Conservation (phyloP, 2,888 invertebrate species). For the Caenorhabditis angaria region DNA sequence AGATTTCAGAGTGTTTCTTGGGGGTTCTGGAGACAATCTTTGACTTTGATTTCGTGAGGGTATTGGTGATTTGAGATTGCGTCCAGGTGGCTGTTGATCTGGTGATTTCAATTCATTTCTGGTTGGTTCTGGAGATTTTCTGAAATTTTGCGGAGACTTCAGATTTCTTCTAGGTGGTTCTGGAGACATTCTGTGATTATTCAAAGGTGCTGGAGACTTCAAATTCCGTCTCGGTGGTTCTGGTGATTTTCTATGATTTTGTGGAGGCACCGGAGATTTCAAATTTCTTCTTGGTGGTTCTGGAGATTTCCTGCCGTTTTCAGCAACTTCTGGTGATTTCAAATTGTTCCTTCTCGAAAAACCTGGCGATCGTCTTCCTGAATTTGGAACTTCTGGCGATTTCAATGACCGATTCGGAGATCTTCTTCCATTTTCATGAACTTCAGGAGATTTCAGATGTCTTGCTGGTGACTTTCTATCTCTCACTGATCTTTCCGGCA, state of each 20-base stretch:
- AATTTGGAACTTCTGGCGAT: too few relatives aligned
- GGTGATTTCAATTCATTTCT: too few relatives aligned
- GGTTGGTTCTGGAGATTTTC: neutral
- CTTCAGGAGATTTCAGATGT: too few relatives aligned
- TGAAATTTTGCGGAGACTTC: neutral
- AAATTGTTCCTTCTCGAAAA: neutral
- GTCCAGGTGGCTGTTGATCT: neutral
- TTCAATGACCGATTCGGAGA: too few relatives aligned
- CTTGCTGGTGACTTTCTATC: neutral
- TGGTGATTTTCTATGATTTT: too few relatives aligned
- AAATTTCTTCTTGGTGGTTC: conserved; percentile 16
- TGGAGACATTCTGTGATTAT: too few relatives aligned
- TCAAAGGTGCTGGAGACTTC: too few relatives aligned
- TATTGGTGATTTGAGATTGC: neutral
- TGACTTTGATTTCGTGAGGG: conserved; percentile 24
- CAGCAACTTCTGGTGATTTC: conserved; percentile 14
- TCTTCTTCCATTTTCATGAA: too few relatives aligned
- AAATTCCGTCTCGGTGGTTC: too few relatives aligned
- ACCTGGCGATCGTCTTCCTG: too few relatives aligned
- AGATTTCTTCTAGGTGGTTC: too few relatives aligned
- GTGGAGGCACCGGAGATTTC: too few relatives aligned
- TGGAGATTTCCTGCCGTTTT: conserved; percentile 20
- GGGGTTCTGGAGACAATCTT: conserved; percentile 12
- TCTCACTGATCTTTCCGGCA: neutral
- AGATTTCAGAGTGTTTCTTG: conserved; percentile 25